Evolutionary conservation across 2,888 invertebrate species (phyloP).

Genomic region (Rotaria sp.): DNA sequence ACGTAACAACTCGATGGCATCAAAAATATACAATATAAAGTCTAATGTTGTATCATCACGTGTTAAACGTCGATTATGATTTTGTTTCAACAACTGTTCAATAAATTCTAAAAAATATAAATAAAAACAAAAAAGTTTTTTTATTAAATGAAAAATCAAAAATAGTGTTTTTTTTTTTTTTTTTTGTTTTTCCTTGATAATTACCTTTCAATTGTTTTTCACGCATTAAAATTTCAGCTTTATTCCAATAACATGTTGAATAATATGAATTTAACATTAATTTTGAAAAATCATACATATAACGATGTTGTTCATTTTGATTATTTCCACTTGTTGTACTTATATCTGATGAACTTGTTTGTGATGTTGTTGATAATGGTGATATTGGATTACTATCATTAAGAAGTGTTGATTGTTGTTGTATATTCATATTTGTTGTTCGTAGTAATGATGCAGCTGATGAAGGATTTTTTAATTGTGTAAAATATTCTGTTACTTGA

Average conservation of each 20-base stretch:
- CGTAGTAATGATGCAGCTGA: background rate
- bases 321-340: conserved; percentile 12
- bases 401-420: background rate
- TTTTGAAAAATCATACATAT: background rate
- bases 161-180: background rate
- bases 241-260: background rate
- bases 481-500: background rate
- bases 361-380: conserved; percentile 13
- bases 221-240: background rate
- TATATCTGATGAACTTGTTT: conserved; percentile 10
- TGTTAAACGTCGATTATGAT: conserved; percentile 7
- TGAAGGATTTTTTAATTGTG: background rate
- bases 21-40: conserved; percentile 6
- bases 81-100: conserved; percentile 22
- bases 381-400: conserved; percentile 6
- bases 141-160: background rate
- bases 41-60: conserved; percentile 16
- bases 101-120: background rate
- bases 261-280: conserved; percentile 8
- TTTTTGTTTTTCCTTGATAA: background rate
- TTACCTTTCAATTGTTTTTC: background rate
- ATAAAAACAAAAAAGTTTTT: background rate
- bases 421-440: background rate
- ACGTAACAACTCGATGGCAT: conserved; percentile 25
- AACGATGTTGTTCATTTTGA: background rate